Percentiles rank a stretch among this genome's conserved stretches.
These are phyloP conservation scores for Pseudocheirus occidentalis DNA, from an alignment of 2,797 vertebrate genomes.

Conservation along the genomic window DNA sequence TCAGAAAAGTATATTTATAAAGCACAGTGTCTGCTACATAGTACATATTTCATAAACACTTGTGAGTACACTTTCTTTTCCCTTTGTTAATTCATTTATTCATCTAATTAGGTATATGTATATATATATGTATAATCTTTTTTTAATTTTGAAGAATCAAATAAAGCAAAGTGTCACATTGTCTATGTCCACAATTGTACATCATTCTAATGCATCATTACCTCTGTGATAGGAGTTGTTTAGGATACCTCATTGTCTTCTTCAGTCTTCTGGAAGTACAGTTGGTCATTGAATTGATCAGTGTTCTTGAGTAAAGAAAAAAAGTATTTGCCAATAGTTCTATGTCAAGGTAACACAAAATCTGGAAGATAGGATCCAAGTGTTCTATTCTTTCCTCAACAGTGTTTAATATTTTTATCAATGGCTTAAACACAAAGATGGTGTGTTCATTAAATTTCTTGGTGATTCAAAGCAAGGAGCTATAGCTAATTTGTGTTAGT, in stretches of 20 bases:
- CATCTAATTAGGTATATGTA: background rate
- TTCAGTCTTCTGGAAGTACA: too few relatives aligned
- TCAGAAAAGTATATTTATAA: background rate
- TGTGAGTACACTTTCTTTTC: background rate
- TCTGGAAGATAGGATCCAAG: background rate
- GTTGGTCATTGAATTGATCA: too few relatives aligned
- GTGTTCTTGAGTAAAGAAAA: too few relatives aligned
- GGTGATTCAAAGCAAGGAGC: background rate
- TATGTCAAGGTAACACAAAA: background rate
- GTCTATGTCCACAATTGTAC: background rate
- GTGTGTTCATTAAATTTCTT: background rate
- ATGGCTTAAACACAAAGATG: background rate
- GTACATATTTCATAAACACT: background rate
- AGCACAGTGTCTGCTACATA: too few relatives aligned
- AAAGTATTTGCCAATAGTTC: background rate
- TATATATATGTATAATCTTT: too few relatives aligned
- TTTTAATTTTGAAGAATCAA: background rate
- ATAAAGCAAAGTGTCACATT: background rate
- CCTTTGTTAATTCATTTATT: background rate
- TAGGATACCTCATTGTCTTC: too few relatives aligned
- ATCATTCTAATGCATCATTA: too few relatives aligned
- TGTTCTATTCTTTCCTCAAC: background rate
- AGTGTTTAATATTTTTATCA: background rate
- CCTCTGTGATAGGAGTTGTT: too few relatives aligned
- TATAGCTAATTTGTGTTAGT: background rate